Conservation (phyloP, 2,797 vertebrate species). For the Lithobates sylvaticus region DNA sequence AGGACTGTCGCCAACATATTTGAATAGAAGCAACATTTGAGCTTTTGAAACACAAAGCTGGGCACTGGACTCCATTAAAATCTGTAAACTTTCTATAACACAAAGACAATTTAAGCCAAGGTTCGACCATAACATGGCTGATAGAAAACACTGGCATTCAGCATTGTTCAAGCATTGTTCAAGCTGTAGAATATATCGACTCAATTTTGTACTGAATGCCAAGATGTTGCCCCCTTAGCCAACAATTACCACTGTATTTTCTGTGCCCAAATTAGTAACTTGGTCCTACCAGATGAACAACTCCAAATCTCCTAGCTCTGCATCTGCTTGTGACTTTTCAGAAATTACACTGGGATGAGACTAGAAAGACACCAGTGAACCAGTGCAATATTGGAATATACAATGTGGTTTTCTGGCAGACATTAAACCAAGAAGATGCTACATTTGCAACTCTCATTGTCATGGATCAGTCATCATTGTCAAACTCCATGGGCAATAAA, state of each 20-base stretch:
- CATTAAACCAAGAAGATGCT: not conserved
- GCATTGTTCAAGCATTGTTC: constrained; percentile 21
- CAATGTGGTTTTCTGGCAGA: not conserved
- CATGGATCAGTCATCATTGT: not conserved
- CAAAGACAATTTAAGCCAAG: constrained; percentile 26
- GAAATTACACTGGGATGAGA: no score
- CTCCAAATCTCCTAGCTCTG: not conserved
- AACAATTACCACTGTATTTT: not conserved
- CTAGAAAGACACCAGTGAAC: not conserved
- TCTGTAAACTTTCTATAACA: constrained; percentile 28
- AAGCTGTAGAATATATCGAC: not conserved
- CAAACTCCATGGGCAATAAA: not conserved
- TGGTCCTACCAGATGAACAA: constrained; percentile 36
- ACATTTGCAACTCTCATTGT: not conserved
- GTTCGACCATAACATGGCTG: not conserved
- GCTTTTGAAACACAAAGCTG: constrained; percentile 52
- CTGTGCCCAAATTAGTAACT: not conserved
- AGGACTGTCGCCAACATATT: constrained; percentile 84
- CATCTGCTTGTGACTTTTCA: no score
- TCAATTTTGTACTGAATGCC: constrained; percentile 21
- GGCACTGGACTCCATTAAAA: constrained; percentile 21
- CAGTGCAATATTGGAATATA: not conserved
- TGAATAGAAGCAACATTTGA: constrained; percentile 73
- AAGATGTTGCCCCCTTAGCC: not conserved
- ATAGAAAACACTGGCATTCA: constrained; percentile 19